Conservation (phyloP, 2,113 vertebrate species). For the Sinocyclocheilus anshuiensis region DNA sequence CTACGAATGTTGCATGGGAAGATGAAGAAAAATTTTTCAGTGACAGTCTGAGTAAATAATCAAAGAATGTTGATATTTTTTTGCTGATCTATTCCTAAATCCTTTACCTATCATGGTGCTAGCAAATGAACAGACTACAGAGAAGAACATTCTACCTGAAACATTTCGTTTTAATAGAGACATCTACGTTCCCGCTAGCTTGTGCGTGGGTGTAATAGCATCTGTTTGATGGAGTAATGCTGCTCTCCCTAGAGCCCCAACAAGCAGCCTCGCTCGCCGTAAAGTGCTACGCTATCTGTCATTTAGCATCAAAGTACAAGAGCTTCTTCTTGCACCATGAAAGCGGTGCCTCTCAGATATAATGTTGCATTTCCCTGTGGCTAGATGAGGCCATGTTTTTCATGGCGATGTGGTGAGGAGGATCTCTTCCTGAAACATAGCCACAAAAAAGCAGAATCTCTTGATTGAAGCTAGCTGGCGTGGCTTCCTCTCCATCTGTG, state of each 20-base stretch:
- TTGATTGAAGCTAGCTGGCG: slow-evolving; percentile 8
- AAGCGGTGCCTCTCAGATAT: neutral
- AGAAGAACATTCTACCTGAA: neutral
- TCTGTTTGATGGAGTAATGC: slow-evolving; percentile 33
- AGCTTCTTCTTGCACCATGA: slow-evolving; percentile 8
- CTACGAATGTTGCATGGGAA: neutral
- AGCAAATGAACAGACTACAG: neutral
- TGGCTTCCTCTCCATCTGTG: slow-evolving; percentile 40
- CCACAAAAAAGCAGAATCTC: neutral
- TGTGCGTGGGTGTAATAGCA: slow-evolving; percentile 21
- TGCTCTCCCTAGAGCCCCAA: slow-evolving; percentile 27
- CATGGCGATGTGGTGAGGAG: neutral
- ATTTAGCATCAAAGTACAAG: slow-evolving; percentile 34
- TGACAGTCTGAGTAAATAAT: neutral
- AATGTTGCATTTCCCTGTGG: slow-evolving; percentile 15
- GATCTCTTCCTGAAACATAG: neutral
- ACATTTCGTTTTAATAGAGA: slow-evolving; percentile 10
- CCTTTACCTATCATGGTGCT: neutral
- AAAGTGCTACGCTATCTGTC: slow-evolving; percentile 16
- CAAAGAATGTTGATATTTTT: neutral
- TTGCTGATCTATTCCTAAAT: neutral
- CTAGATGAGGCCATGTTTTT: neutral
- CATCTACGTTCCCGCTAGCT: neutral
- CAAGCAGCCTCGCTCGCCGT: slow-evolving; percentile 8
- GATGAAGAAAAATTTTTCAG: neutral